Conservation (phyloP, 2,113 vertebrate genomes). For the Aldabrachelys gigantea region DNA sequence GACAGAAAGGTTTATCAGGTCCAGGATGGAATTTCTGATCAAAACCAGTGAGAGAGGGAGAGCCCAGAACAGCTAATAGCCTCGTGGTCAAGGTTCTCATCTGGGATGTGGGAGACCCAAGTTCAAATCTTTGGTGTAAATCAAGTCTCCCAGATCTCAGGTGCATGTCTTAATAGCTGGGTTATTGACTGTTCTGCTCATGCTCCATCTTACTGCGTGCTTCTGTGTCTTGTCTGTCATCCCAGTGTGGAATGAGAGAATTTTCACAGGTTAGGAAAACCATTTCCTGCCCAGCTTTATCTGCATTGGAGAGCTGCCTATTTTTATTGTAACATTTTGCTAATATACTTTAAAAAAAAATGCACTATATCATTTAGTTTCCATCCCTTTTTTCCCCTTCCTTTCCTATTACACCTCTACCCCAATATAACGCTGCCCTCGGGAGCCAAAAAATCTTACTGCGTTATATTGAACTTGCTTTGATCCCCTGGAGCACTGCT, state of each 20-base stretch:
- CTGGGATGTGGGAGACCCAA: background rate
- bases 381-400: background rate
- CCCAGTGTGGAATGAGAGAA: background rate
- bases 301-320: background rate
- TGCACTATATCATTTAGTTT: background rate
- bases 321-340: background rate
- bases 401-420: background rate
- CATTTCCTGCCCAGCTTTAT: background rate
- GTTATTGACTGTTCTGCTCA: background rate
- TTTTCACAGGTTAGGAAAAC: background rate
- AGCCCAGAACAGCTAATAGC: background rate
- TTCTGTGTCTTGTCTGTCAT: background rate
- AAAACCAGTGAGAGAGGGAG: background rate
- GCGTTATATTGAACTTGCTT: no score
- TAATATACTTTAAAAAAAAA: background rate
- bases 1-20: background rate
- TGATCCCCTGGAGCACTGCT: no score
- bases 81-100: background rate
- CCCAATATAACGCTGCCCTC: no score
- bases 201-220: no score
- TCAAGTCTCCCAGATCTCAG: background rate
- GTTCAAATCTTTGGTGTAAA: background rate
- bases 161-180: fast-evolving
- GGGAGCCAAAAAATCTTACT: no score
- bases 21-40: background rate